Evolutionary conservation across 2,888 invertebrate species (phyloP).

Genomic region (Sphecodes monilicornis): DNA sequence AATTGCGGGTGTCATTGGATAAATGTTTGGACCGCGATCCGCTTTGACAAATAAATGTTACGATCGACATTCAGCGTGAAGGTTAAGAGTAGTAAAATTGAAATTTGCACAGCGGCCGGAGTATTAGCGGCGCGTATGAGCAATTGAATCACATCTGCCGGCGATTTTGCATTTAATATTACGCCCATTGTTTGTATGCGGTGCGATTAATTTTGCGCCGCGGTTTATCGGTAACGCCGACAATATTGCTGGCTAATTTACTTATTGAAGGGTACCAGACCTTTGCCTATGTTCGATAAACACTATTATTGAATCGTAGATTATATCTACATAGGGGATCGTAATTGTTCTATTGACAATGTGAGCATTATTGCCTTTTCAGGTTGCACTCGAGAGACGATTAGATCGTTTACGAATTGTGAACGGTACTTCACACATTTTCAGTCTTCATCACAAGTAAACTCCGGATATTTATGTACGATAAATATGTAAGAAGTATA

Average conservation of each 20-base stretch:
- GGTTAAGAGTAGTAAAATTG: constrained; percentile 25
- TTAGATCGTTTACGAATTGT: constrained; percentile 14
- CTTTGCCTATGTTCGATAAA: constrained; percentile 42
- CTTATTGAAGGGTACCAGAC: constrained; percentile 57
- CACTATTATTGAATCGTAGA: constrained; percentile 46
- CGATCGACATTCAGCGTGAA: constrained; percentile 1
- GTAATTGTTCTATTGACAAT: constrained; percentile 34
- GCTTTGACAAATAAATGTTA: constrained; percentile 12
- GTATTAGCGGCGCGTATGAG: constrained; percentile 39
- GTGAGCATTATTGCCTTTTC: constrained; percentile 11
- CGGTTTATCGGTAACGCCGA: constrained; percentile 57
- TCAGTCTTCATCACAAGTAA: not conserved
- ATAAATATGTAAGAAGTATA: too few relatives aligned
- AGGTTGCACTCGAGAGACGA: not conserved
- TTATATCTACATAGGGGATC: constrained; percentile 17
- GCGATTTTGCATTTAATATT: constrained; percentile 63
- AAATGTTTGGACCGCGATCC: constrained; percentile 12
- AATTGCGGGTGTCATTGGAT: not conserved
- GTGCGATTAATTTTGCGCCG: constrained; percentile 67
- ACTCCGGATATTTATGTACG: too few relatives aligned
- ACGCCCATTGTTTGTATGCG: constrained; percentile 56
- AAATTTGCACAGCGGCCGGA: constrained; percentile 32
- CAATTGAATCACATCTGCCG: constrained; percentile 61
- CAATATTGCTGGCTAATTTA: constrained; percentile 67
- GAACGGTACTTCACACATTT: not conserved